Evolutionary conservation across 2,888 invertebrate genomes (phyloP).

Genomic region (Netelia fuscicornis): DNA sequence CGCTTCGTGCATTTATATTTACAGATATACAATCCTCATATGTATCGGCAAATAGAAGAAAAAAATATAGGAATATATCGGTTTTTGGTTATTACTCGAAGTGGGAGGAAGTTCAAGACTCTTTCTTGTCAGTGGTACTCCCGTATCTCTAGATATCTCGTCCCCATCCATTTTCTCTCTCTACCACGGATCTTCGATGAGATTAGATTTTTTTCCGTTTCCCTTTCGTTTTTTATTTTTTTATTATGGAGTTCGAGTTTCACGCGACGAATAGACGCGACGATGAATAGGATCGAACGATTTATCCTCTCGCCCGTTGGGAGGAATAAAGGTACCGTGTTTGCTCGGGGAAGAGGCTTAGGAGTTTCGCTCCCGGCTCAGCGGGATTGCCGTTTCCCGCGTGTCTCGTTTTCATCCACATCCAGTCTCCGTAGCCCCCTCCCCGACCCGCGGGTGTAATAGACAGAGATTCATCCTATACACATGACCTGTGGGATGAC

Average conservation of each 20-base stretch:
- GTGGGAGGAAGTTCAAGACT: too few relatives aligned
- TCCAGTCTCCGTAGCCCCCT: not conserved
- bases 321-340: slow-evolving; percentile 47
- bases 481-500: not conserved
- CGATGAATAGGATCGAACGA: slow-evolving; percentile 51
- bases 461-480: slow-evolving; percentile 4
- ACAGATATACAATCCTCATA: too few relatives aligned
- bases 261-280: slow-evolving; percentile 13
- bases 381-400: slow-evolving; percentile 55
- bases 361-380: slow-evolving; percentile 38
- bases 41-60: too few relatives aligned
- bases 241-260: slow-evolving; percentile 25
- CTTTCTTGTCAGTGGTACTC: not conserved
- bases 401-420: slow-evolving; percentile 48
- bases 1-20: too few relatives aligned
- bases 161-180: slow-evolving; percentile 15
- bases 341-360: slow-evolving; percentile 54
- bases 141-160: not conserved
- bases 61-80: too few relatives aligned
- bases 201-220: slow-evolving; percentile 14
- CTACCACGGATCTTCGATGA: slow-evolving; percentile 11
- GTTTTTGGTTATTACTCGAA: too few relatives aligned
- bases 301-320: slow-evolving; percentile 37
- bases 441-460: slow-evolving; percentile 30
- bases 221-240: not conserved